Conservation (phyloP, 1,140 invertebrate genomes). For the Oncopeltus fasciatus region DNA sequence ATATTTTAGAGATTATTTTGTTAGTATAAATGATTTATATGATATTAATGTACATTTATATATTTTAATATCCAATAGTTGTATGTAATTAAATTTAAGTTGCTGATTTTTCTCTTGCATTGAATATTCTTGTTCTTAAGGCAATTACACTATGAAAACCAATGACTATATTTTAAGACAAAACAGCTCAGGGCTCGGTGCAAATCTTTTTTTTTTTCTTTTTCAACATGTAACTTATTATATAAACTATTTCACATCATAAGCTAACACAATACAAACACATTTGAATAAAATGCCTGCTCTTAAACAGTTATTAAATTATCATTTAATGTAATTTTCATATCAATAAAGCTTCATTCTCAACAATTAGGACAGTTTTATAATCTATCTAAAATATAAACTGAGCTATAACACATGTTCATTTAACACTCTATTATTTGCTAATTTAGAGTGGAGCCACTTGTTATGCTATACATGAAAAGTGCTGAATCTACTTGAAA, state of each 20-base stretch:
- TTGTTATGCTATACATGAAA: slow-evolving; percentile 2
- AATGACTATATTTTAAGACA: background rate
- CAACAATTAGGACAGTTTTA: background rate
- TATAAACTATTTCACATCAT: background rate
- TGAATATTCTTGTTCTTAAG: background rate
- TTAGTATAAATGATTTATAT: slow-evolving; percentile 4
- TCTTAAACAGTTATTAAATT: background rate
- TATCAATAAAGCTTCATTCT: background rate
- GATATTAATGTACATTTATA: background rate
- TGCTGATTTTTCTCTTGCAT: background rate
- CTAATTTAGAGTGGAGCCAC: background rate
- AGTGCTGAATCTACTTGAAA: background rate
- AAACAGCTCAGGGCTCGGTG: background rate
- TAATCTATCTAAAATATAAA: slow-evolving; percentile 4
- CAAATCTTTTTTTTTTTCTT: background rate
- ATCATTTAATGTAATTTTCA: background rate
- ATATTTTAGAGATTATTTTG: background rate
- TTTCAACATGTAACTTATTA: background rate
- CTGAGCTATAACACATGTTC: background rate
- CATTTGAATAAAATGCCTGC: background rate
- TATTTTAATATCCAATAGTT: background rate
- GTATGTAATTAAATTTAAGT: background rate
- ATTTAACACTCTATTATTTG: background rate
- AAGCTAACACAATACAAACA: background rate
- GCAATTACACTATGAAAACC: background rate